Conservation (phyloP, 1,140 invertebrate genomes). For the Drosophila parabipectinata region DNA sequence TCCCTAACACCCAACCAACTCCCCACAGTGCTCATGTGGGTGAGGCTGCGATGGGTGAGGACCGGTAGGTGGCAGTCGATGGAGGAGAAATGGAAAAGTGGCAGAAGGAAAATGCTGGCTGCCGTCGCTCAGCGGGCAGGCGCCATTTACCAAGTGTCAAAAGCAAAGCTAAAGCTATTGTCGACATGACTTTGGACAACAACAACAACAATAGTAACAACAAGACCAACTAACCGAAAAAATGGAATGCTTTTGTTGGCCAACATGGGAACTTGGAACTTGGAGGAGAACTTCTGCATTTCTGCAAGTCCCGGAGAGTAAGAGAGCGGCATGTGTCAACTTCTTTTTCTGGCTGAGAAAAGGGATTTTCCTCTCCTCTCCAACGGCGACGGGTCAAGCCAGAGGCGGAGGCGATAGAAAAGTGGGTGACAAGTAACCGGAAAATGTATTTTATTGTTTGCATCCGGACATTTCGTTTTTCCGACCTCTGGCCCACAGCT, state of each 20-base stretch:
- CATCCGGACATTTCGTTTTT: conserved; percentile 76
- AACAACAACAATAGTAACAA: conserved; percentile 65
- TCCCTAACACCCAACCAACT: conserved; percentile 30
- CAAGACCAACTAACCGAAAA: conserved; percentile 55
- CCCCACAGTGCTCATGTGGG: conserved; percentile 5
- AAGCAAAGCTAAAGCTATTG: conserved; percentile 83
- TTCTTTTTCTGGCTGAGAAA: conserved; percentile 44
- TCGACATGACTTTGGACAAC: conserved; percentile 81
- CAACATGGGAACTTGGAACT: conserved; percentile 32
- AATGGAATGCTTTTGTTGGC: conserved; percentile 78
- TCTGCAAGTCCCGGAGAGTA: conserved; percentile 18
- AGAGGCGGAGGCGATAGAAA: conserved; percentile 43
- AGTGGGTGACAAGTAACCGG: conserved; percentile 81
- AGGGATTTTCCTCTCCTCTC: conserved; percentile 55
- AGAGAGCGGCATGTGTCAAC: conserved; percentile 73
- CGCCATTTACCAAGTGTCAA: conserved; percentile 83
- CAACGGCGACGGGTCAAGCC: neutral
- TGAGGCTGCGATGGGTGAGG: neutral
- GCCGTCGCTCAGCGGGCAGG: conserved; percentile 76
- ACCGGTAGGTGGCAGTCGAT: conserved; percentile 18
- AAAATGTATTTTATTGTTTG: conserved; percentile 83
- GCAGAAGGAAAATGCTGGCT: conserved; percentile 49
- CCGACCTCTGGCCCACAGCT: conserved; percentile 39
- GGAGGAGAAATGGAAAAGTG: conserved; percentile 7
- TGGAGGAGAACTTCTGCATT: conserved; percentile 26